A percentile compares a stretch with the other conserved stretches of the same genome.
Evolutionary conservation across 2,888 invertebrate species (phyloP).

Genomic region (Microchrysa polita): DNA sequence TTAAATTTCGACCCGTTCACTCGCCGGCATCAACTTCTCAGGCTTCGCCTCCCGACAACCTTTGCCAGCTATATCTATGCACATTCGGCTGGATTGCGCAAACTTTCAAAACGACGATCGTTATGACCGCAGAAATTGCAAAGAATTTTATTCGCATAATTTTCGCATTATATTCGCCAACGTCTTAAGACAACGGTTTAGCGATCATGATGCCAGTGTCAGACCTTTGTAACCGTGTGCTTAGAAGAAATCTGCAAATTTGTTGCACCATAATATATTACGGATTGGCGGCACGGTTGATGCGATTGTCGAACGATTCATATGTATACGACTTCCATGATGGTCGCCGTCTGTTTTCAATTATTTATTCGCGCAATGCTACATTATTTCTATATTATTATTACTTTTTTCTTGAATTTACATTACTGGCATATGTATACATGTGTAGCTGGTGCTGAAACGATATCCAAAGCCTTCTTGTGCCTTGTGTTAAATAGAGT

Average conservation of each 20-base stretch:
- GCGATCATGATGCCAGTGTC: constrained; percentile 2
- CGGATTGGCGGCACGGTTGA: neutral
- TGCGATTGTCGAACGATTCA: neutral
- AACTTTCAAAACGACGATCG: neutral
- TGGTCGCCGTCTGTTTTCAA: constrained; percentile 25
- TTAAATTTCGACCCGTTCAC: too few species aligned
- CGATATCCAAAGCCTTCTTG: too few species aligned
- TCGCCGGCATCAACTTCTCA: too few species aligned
- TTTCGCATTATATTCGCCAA: constrained; percentile 40
- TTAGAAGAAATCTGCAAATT: constrained; percentile 2
- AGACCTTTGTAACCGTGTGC: too few species aligned
- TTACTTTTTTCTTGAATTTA: constrained; percentile 28
- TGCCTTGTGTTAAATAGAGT: too few species aligned
- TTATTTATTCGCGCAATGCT: constrained; percentile 40
- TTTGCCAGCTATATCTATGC: neutral
- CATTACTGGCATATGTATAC: constrained; percentile 13
- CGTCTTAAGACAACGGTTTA: constrained; percentile 2
- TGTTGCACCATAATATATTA: constrained; percentile 3
- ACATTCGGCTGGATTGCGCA: neutral
- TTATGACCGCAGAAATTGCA: constrained; percentile 30
- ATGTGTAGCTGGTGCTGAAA: neutral
- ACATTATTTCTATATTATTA: neutral
- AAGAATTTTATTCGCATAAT: constrained; percentile 42
- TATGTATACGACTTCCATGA: neutral
- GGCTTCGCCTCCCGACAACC: neutral